These are phyloP conservation scores for Drosophila pectinifera DNA, from an alignment of 1,140 invertebrate genomes.

Conservation along the genomic window DNA sequence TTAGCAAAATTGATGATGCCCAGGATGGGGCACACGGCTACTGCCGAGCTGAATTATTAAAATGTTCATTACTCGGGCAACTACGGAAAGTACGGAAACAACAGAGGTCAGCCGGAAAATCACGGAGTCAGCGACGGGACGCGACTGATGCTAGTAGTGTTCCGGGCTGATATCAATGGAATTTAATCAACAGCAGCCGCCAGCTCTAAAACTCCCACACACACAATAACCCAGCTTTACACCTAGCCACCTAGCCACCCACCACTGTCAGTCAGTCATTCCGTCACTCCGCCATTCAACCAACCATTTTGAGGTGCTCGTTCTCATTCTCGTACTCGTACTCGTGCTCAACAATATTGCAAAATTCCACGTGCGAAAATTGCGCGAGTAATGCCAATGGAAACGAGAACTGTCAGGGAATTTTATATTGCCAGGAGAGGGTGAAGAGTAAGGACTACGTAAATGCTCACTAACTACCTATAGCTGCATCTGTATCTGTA, in stretches of 20 bases:
- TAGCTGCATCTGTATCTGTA: neutral
- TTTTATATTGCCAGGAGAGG: constrained; percentile 56
- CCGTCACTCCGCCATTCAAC: constrained; percentile 5
- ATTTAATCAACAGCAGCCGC: constrained; percentile 74
- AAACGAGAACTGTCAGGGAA: constrained; percentile 63
- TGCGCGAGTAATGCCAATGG: constrained; percentile 77
- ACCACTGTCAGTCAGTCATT: constrained; percentile 29
- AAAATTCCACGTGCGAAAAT: constrained; percentile 82
- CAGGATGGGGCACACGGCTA: neutral
- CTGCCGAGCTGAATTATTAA: constrained; percentile 75
- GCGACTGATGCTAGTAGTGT: constrained; percentile 5
- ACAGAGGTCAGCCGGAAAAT: constrained; percentile 75
- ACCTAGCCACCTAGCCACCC: neutral
- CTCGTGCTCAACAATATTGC: constrained; percentile 66
- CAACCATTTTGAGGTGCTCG: constrained; percentile 21
- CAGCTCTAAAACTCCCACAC: constrained; percentile 24
- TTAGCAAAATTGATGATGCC: constrained; percentile 57
- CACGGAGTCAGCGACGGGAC: constrained; percentile 52
- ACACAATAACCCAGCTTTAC: neutral
- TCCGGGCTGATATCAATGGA: constrained; percentile 68
- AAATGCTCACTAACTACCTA: constrained; percentile 1
- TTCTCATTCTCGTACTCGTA: constrained; percentile 21
- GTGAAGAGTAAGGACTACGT: constrained; percentile 20
- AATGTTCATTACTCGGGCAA: constrained; percentile 66
- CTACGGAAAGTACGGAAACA: constrained; percentile 3